Conservation (phyloP, 2,113 vertebrate genomes). For the Cettia cetti region DNA sequence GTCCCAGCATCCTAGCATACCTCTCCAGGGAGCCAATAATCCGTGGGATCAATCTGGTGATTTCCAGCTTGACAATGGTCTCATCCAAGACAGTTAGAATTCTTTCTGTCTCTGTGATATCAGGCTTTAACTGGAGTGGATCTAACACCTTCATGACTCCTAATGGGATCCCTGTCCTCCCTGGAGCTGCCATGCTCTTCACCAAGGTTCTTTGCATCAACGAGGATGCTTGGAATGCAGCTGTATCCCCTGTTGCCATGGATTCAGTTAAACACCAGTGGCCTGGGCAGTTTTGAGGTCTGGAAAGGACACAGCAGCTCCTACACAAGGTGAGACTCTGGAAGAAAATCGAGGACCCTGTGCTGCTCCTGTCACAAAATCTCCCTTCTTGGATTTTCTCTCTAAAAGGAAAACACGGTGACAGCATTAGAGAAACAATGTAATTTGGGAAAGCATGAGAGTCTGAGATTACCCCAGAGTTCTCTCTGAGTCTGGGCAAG, state of each 20-base stretch:
- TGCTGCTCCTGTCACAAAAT: not conserved
- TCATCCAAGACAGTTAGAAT: conserved; percentile 15
- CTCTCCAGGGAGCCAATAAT: not conserved
- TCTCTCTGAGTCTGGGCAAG: not conserved
- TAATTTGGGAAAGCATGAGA: not conserved
- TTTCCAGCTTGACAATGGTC: conserved; percentile 9
- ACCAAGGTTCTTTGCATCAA: not conserved
- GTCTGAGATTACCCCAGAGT: fast-evolving
- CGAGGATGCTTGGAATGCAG: not conserved
- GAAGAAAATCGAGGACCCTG: not conserved
- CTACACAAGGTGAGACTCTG: not conserved
- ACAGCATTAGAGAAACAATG: not conserved
- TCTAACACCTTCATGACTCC: not conserved
- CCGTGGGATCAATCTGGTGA: not conserved
- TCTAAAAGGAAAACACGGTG: not conserved
- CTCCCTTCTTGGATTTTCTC: not conserved
- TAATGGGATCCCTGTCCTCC: not conserved
- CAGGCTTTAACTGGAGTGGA: not conserved
- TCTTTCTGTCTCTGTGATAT: not conserved
- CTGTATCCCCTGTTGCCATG: not conserved
- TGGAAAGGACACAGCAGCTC: not conserved
- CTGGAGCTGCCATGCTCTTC: not conserved
- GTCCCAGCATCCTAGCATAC: conserved; percentile 1
- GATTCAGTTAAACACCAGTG: not conserved
- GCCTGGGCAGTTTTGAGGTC: not conserved